Conservation (phyloP, 2,797 vertebrate genomes). For the Eulemur coronatus region DNA sequence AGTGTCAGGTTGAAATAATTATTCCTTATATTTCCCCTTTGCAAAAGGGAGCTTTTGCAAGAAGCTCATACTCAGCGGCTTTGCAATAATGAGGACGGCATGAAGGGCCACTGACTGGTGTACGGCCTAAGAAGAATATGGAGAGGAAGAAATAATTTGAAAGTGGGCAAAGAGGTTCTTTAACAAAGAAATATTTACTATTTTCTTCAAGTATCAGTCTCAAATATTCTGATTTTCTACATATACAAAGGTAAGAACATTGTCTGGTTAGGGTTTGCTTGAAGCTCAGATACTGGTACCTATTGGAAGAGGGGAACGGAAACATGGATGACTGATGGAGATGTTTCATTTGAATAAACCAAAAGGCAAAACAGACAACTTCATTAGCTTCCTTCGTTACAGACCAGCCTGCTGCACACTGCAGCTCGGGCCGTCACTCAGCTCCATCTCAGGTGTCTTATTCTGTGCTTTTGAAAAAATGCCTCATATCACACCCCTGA, state of each 20-base stretch:
- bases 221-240: neutral
- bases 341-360: neutral
- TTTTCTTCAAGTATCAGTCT: neutral
- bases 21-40: constrained; percentile 62
- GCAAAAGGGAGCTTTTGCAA: constrained; percentile 14
- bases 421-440: neutral
- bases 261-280: neutral
- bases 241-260: neutral
- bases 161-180: neutral
- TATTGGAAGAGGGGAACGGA: neutral
- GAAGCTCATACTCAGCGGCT: neutral
- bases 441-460: neutral
- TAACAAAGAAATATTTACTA: neutral
- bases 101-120: neutral
- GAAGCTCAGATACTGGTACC: neutral
- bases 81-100: neutral
- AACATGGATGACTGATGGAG: neutral
- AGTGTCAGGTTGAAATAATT: constrained; percentile 79
- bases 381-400: neutral
- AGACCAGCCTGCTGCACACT: neutral
- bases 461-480: neutral
- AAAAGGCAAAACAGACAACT: neutral
- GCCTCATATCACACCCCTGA: neutral
- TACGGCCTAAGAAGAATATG: neutral
- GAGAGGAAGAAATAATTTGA: neutral